Percentiles rank a stretch among this genome's conserved stretches.
Evolutionary conservation across 1,140 invertebrate species (phyloP).

Genomic region (Lerema accius): DNA sequence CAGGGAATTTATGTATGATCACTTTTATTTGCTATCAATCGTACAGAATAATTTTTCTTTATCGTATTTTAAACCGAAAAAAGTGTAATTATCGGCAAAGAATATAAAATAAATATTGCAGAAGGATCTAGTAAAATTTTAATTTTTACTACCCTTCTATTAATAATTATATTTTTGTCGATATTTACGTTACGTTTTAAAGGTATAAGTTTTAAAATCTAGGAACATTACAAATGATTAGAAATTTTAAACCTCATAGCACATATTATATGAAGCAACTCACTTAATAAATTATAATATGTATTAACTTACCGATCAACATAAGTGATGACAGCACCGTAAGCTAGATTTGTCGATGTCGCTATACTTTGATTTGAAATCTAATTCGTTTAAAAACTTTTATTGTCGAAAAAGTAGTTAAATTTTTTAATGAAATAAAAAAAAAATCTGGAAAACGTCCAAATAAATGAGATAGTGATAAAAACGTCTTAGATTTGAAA

Average conservation of each 20-base stretch:
- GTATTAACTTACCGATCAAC: background rate
- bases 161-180: too few species aligned
- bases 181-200: too few species aligned
- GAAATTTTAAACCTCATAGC: background rate
- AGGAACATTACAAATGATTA: background rate
- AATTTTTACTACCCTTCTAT: too few species aligned
- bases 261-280: background rate
- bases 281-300: background rate
- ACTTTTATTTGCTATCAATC: background rate
- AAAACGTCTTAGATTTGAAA: slow-evolving; percentile 34
- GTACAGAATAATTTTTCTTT: background rate
- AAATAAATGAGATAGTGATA: too few species aligned
- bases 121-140: too few species aligned
- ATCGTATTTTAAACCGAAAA: background rate
- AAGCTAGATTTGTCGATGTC: slow-evolving; percentile 21
- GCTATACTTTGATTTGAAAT: slow-evolving; percentile 30
- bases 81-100: background rate
- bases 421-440: too few species aligned
- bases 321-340: slow-evolving; percentile 19
- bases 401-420: too few species aligned
- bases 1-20: slow-evolving; percentile 11
- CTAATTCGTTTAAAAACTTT: background rate
- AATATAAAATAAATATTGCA: too few species aligned
- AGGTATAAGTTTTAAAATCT: background rate
- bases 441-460: too few species aligned